A percentile compares a stretch with the other conserved stretches of the same genome.
phyloP scores from a whole-genome alignment of 2,888 invertebrate genomes.

The Diaphora mendica region DNA sequence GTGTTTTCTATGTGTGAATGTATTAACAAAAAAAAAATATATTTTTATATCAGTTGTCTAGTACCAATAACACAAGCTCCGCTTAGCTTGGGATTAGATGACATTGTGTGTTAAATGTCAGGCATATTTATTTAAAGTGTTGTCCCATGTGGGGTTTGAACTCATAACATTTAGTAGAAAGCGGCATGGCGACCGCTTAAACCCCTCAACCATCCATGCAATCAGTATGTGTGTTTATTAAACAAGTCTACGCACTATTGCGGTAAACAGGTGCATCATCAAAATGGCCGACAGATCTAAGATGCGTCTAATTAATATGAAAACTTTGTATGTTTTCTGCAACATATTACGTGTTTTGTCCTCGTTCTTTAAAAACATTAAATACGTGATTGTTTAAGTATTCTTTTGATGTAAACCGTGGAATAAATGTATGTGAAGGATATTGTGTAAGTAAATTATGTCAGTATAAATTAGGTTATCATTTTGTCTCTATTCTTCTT shows the following conservation, averaged over 20 bases:
- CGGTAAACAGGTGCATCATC: not conserved
- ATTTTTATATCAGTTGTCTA: too few relatives aligned
- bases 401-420: not conserved
- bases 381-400: conserved; percentile 13
- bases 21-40: too few relatives aligned
- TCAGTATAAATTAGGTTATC: conserved; percentile 4
- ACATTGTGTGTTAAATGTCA: too few relatives aligned
- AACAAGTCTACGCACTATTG: conserved; percentile 17
- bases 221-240: conserved; percentile 20
- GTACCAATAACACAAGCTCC: too few relatives aligned
- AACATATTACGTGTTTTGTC: conserved; percentile 21
- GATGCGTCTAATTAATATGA: conserved; percentile 42
- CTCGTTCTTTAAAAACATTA: conserved; percentile 14
- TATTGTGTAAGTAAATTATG: conserved; percentile 12
- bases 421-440: conserved; percentile 1
- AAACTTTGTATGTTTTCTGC: conserved; percentile 27
- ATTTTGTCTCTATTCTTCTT: not conserved
- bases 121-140: too few relatives aligned
- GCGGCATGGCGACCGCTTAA: too few relatives aligned
- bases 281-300: conserved; percentile 20
- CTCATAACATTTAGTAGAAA: too few relatives aligned
- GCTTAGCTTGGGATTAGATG: too few relatives aligned
- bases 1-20: too few relatives aligned
- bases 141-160: too few relatives aligned
- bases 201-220: too few relatives aligned